Conservation (phyloP, 2,797 vertebrate species). For the Muraenolepis orangiensis region DNA sequence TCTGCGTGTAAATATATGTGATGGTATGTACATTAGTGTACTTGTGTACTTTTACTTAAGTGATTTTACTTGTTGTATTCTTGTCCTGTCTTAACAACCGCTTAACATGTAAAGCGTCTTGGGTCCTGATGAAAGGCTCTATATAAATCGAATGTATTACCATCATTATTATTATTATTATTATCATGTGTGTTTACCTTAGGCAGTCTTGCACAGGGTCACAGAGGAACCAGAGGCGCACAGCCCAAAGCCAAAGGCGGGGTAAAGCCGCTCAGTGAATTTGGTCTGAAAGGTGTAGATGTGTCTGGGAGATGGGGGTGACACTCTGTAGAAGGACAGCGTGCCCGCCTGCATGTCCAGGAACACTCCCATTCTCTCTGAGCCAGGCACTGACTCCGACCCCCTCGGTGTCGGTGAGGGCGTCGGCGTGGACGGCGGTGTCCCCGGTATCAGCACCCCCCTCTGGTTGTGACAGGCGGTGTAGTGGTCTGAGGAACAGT, state of each 20-base stretch:
- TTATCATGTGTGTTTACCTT: background rate
- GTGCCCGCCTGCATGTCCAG: slow-evolving; percentile 37
- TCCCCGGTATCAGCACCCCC: accelerated
- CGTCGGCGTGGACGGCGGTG: accelerated
- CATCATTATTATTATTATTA: background rate
- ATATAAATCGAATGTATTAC: background rate
- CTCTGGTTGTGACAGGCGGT: slow-evolving; percentile 4
- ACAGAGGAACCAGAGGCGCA: slow-evolving; percentile 19
- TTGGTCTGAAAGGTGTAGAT: slow-evolving; percentile 33
- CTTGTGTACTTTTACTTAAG: background rate
- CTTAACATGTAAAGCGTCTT: background rate
- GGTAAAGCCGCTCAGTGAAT: slow-evolving; percentile 44
- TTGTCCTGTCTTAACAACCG: background rate
- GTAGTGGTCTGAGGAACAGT: slow-evolving; percentile 3
- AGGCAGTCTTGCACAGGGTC: slow-evolving; percentile 13
- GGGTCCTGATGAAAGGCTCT: background rate
- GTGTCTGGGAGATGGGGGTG: slow-evolving; percentile 28
- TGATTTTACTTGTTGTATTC: background rate
- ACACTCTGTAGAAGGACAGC: slow-evolving; percentile 39
- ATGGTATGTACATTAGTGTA: background rate
- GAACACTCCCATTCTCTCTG: slow-evolving; percentile 37
- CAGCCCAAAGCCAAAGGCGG: slow-evolving; percentile 38
- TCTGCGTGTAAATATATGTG: background rate
- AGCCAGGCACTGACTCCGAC: accelerated
- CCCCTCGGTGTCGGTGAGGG: background rate